phyloP scores from a whole-genome alignment of 37 sponge, comb jelly and placozoan species.

The Agelas oroides region DNA sequence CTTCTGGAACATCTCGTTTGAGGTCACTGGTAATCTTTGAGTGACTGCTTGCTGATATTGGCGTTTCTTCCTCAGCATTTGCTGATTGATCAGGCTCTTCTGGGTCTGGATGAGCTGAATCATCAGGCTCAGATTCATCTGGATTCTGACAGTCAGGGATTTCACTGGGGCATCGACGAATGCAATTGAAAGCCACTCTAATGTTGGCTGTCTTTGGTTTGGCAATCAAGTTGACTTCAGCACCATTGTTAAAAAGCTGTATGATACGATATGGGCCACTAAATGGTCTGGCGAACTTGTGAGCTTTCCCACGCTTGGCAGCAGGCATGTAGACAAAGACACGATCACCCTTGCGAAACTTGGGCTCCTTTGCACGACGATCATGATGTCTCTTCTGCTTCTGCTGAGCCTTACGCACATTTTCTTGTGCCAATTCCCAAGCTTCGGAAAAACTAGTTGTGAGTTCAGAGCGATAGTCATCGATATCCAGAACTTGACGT shows the following conservation, averaged over 20 bases:
- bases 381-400: conserved; percentile 49
- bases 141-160: conserved; percentile 14
- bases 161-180: conserved; percentile 26
- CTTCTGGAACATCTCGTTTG: too few species aligned
- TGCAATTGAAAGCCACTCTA: conserved; percentile 29
- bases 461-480: conserved; percentile 38
- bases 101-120: too few species aligned
- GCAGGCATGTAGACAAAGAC: too few species aligned
- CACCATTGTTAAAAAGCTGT: background rate
- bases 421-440: conserved; percentile 46
- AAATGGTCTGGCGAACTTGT: conserved; percentile 30
- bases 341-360: conserved; percentile 22
- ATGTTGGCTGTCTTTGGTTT: conserved; percentile 13
- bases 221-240: conserved; percentile 19
- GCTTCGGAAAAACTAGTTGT: conserved; percentile 11
- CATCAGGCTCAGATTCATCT: too few species aligned
- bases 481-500: background rate
- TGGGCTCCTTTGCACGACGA: background rate
- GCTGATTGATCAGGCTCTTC: too few species aligned
- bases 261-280: conserved; percentile 51
- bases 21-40: too few species aligned
- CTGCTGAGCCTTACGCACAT: conserved; percentile 26
- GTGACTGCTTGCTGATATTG: too few species aligned
- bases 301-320: too few species aligned
- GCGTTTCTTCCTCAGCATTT: too few species aligned